Base-by-base conservation (phyloP, 2,888 invertebrate species). In the Chamaedrilus cognettii region DNA sequence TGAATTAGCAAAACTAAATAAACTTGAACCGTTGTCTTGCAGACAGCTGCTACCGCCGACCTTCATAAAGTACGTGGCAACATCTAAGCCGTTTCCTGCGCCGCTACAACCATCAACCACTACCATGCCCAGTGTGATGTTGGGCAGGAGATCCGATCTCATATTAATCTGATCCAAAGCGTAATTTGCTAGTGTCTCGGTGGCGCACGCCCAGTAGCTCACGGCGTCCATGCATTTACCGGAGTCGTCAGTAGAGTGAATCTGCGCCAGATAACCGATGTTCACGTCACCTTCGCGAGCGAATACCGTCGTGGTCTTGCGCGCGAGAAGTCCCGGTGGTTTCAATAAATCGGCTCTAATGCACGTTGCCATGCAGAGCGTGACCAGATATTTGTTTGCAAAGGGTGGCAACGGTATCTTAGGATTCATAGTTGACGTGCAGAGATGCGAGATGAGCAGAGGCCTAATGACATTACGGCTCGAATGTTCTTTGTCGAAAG, bases 121-220 rank as follows among this genome's bases (percentile, higher is more conserved):
- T 23, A 52, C 28, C 5, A 52, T 7, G 7, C 55, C 55, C 19
- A 52, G 55, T 7, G 55, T 52, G 55, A 52, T 15, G 55, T 52
- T 52, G 11, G 55, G 55, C 19, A 52, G 55, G 7, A 52, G 19
- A 23, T 52, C 55, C 5, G 15, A 19, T 7, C 55, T 7, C 28
- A 7, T 7, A 26, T 52, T 52, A 23, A 52, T 52, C 15, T 52
- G 55, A 23, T 52, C 55, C 11, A 52, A 19, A 26, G 55, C 55
- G 15, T 19, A 19, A 26, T 23, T 52, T 11, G 55, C 55, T 19
- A 23, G 11, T 7, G 28, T 23, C 55, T 19, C 7, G 19, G 28
- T 23, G 15, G 55, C 7, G 28, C 55, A 52, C 23, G 55, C 11
- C 15, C 28, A 7, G 26, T 7, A 23, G 7, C 5, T 7, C 11